Conservation (phyloP, 2,113 vertebrate genomes). For the Syngnathus scovelli region DNA sequence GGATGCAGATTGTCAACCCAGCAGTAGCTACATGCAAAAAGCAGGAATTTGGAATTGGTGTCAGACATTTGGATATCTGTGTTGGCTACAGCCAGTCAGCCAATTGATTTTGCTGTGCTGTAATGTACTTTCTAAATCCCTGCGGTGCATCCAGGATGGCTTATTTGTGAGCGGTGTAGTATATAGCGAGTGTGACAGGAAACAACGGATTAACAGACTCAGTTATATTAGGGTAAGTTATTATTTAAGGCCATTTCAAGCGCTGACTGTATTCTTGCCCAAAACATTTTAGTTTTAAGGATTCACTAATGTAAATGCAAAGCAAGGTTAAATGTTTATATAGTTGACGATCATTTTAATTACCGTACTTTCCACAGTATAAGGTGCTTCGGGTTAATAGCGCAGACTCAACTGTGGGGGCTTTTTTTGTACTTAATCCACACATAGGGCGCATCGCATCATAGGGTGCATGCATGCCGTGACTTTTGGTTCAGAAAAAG, state of each 20-base stretch:
- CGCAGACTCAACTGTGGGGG: too few species aligned
- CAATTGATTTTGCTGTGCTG: constrained; percentile 21
- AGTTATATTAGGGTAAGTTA: constrained; percentile 30
- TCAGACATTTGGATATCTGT: constrained; percentile 35
- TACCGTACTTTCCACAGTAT: too few species aligned
- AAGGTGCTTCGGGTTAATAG: too few species aligned
- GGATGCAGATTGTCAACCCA: constrained; percentile 42
- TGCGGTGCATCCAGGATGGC: constrained; percentile 5
- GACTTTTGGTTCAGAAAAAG: too few species aligned
- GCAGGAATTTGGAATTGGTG: constrained; percentile 40
- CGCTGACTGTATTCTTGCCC: constrained; percentile 28
- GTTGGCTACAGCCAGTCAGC: constrained; percentile 31
- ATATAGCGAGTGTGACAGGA: constrained; percentile 10
- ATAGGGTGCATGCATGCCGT: too few species aligned
- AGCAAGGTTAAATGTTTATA: constrained; percentile 18
- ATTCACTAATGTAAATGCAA: constrained; percentile 24
- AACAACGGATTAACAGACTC: constrained; percentile 30
- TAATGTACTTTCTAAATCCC: constrained; percentile 31
- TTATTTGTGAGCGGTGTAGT: constrained; percentile 28
- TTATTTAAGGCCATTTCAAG: constrained; percentile 41
- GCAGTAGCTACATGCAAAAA: constrained; percentile 29
- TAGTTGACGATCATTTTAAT: constrained; percentile 13
- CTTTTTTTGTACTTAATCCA: too few species aligned
- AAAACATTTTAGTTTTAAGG: constrained; percentile 41
- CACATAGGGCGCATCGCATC: too few species aligned